Evolutionary conservation across 2,113 vertebrate species (phyloP).

Genomic region (Cryptomyrus ogoouensis): DNA sequence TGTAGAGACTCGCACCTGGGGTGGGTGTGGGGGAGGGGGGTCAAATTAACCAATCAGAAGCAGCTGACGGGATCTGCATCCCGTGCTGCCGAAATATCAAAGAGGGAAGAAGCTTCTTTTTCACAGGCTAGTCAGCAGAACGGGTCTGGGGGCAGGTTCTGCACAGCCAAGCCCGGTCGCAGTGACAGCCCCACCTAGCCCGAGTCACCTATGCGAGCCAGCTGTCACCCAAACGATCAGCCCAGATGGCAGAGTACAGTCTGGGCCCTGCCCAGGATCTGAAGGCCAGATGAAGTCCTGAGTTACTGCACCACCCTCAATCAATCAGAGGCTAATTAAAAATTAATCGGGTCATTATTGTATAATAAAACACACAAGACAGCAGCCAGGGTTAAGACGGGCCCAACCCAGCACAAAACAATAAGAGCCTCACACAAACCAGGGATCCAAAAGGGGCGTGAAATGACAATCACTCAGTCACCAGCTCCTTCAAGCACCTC

Average conservation of each 20-base stretch:
- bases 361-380: neutral
- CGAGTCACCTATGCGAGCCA: neutral
- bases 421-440: neutral
- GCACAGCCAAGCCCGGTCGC: neutral
- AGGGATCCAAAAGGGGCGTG: neutral
- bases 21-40: neutral
- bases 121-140: neutral
- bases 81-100: neutral
- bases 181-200: neutral
- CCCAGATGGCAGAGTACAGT: neutral
- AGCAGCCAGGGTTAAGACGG: neutral
- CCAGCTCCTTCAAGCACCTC: neutral
- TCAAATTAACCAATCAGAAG: neutral
- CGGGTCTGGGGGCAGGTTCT: neutral
- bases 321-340: conserved; percentile 5
- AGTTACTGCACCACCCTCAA: neutral
- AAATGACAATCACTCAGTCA: neutral
- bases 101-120: neutral
- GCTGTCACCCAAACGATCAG: neutral
- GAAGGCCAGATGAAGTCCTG: neutral
- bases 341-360: neutral
- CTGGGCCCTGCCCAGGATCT: neutral
- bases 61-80: neutral
- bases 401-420: neutral
- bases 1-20: neutral